Evolutionary conservation across 2,888 invertebrate genomes (phyloP).

Genomic region (Micropterix aruncella): DNA sequence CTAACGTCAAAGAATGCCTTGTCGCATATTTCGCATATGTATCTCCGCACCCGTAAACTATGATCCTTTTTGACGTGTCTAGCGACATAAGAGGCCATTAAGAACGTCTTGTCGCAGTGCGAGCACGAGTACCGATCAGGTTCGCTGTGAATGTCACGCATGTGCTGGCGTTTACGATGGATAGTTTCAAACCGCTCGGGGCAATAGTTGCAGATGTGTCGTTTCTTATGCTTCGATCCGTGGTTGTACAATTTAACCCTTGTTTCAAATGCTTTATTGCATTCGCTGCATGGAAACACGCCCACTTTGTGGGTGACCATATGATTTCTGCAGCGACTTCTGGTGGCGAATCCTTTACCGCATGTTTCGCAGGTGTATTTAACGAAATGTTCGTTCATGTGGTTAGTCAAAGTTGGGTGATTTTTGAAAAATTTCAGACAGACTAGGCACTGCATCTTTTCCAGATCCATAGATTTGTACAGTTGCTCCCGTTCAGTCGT

Average conservation of each 20-base stretch:
- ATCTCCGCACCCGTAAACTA: background rate
- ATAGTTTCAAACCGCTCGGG: background rate
- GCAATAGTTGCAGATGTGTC: background rate
- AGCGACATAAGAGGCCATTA: background rate
- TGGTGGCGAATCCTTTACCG: background rate
- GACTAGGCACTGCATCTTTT: background rate
- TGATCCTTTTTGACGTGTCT: background rate
- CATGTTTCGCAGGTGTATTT: background rate
- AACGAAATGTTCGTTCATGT: slow-evolving; percentile 1
- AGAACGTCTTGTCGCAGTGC: background rate
- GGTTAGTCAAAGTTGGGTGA: background rate
- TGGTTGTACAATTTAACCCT: background rate
- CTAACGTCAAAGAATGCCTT: background rate
- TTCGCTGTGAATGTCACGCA: background rate
- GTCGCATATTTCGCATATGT: background rate
- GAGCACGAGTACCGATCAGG: background rate
- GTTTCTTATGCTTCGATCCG: background rate
- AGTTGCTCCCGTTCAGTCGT: too few relatives aligned
- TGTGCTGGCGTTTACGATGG: background rate
- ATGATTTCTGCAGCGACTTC: background rate
- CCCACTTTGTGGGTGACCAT: background rate
- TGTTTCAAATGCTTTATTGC: background rate
- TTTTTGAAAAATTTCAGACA: background rate
- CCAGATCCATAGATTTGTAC: background rate
- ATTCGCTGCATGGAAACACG: background rate